A percentile compares a stretch with the other conserved stretches of the same genome.
Evolutionary conservation across 1,140 invertebrate species (phyloP).

Genomic region (Wasmannia auropunctata): DNA sequence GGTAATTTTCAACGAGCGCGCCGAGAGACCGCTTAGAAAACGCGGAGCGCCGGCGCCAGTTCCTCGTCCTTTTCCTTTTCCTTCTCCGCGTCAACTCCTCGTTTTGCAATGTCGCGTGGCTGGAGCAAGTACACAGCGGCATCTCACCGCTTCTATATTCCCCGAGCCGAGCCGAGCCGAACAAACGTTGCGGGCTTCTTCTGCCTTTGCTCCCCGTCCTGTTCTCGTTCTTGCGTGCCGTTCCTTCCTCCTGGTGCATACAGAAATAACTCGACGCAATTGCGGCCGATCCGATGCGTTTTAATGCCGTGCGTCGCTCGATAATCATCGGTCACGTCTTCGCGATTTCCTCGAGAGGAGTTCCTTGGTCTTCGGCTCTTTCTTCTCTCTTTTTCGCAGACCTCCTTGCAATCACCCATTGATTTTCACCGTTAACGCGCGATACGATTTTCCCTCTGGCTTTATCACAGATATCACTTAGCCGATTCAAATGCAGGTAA

Average conservation of each 20-base stretch:
- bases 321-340: conserved; percentile 66
- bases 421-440: conserved; percentile 68
- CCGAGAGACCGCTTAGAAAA: conserved; percentile 67
- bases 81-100: conserved; percentile 16
- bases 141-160: conserved; percentile 60
- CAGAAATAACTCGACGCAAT: conserved; percentile 67
- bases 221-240: conserved; percentile 45
- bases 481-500: neutral
- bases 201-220: conserved; percentile 12
- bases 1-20: conserved; percentile 72
- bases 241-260: neutral
- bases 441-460: neutral
- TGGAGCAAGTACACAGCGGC: conserved; percentile 16
- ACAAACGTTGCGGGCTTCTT: conserved; percentile 61
- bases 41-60: conserved; percentile 73
- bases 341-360: conserved; percentile 43
- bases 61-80: conserved; percentile 71
- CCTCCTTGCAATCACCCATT: conserved; percentile 8
- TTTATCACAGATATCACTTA: neutral
- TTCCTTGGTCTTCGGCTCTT: neutral
- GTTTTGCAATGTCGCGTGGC: conserved; percentile 57
- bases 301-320: conserved; percentile 51
- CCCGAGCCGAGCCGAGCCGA: conserved; percentile 36
- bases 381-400: neutral
- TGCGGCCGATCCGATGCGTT: conserved; percentile 33